These are phyloP conservation scores for Pycnomerus fuliginosus DNA, from an alignment of 2,888 invertebrate species.

Conservation along the genomic window DNA sequence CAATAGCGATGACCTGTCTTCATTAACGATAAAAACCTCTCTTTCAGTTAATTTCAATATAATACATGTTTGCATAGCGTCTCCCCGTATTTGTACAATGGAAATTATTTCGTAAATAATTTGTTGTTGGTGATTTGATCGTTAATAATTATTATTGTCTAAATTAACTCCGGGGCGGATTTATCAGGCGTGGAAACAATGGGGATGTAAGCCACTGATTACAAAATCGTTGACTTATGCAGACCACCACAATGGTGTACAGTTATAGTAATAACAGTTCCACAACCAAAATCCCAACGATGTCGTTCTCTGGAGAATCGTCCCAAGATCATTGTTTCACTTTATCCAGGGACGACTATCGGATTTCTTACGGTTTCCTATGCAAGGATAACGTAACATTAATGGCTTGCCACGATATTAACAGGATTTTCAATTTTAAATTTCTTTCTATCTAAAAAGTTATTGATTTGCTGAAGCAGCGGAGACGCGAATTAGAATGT, in stretches of 20 bases:
- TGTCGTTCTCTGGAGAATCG: constrained; percentile 27
- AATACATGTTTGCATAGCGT: constrained; percentile 11
- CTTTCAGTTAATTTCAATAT: constrained; percentile 5
- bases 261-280: constrained; percentile 28
- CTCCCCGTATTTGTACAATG: constrained; percentile 11
- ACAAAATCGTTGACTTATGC: no score
- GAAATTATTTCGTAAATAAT: constrained; percentile 10
- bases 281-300: constrained; percentile 31
- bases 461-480: neutral
- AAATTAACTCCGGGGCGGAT: no score
- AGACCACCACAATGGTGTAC: constrained; percentile 16
- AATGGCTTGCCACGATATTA: no score
- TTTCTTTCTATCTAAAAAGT: no score
- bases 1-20: constrained; percentile 7
- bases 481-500: no score
- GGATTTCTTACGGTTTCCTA: constrained; percentile 15
- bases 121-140: constrained; percentile 4
- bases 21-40: constrained; percentile 7
- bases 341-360: constrained; percentile 20
- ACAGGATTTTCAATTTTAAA: no score
- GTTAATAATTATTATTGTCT: no score
- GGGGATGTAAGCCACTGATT: no score
- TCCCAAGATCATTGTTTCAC: constrained; percentile 27
- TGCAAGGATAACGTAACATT: constrained; percentile 13
- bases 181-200: no score